Evolutionary conservation across 2,113 vertebrate species (phyloP), one percentile per base, ranked within the genome.

Genomic region (Poeciliopsis occidentalis): DNA sequence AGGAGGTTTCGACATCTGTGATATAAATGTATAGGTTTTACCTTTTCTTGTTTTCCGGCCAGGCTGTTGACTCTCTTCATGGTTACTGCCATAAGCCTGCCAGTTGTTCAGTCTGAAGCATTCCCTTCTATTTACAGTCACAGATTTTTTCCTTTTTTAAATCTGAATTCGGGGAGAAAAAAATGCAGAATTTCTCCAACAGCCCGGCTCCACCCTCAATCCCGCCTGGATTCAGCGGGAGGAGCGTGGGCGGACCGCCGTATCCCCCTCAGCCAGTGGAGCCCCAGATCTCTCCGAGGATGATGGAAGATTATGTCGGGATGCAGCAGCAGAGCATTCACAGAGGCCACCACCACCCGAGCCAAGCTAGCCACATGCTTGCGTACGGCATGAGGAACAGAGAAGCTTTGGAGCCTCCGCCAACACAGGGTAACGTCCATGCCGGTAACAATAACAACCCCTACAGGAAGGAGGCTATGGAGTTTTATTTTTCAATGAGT

Each of bases 101-200:
- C 82, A 78, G 67, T 80, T 82, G 85, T 62, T 78, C 67, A 82
- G 44, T 85, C 75, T 76, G 75, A 86, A 81, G 73, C 89, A 92
- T 92, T 93, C 87, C 86, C 87, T 85, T 74, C 29, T 76, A 81
- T 78, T 85, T 74, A 86, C 82, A 67, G 70, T 81, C 76, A 89
- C 64, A 71, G 67, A 70, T 72, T n/a, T 62, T 72, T 44, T 13
- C 26, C 24, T 51, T 51, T 37, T 54, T 54, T n/a, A 17, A 76
- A 75, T 73, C 71, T 62, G 81, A 82, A 82, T 41, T 78, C 61
- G 37, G 12, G 24, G 24, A 4, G 4, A 0, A 5, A 44, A 88
- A 70, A 89, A 95, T 95, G 94, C 94, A 95, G 89, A 95, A 95
- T 88, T 95, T 95, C 87, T 90, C 92, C n/a, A 94, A 95, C 80